phyloP scores from a whole-genome alignment of 1,140 invertebrate genomes.

The Chlorops oryzae region DNA sequence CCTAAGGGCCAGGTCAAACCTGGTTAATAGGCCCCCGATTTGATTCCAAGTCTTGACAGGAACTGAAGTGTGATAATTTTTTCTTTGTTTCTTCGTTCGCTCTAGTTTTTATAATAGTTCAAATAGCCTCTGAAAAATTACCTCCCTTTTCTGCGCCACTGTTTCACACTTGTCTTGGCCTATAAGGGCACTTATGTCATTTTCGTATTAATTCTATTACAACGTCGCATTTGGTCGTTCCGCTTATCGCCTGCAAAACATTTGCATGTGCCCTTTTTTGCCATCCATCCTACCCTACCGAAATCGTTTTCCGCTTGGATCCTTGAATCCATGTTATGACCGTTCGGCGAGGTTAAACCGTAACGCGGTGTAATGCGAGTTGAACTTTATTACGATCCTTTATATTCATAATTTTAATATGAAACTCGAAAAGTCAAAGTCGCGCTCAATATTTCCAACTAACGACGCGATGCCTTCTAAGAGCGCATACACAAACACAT shows the following conservation, averaged over 20 bases:
- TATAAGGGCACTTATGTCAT: not conserved
- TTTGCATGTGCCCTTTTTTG: conserved; percentile 12
- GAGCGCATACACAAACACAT: too few species aligned
- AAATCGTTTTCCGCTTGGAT: not conserved
- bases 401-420: conserved; percentile 24
- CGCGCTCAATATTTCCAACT: too few species aligned
- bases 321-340: not conserved
- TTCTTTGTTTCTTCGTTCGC: conserved; percentile 6
- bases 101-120: not conserved
- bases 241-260: conserved; percentile 34
- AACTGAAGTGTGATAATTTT: too few species aligned
- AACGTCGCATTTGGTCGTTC: conserved; percentile 12
- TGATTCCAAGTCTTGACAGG: too few species aligned
- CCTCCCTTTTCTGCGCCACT: not conserved
- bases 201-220: conserved; percentile 39
- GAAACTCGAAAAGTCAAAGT: too few species aligned
- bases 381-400: conserved; percentile 35
- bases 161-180: not conserved
- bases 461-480: too few species aligned
- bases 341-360: conserved; percentile 4
- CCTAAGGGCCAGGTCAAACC: too few species aligned
- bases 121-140: conserved; percentile 2
- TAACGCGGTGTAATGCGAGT: not conserved
- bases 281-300: not conserved
- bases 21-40: too few species aligned